A percentile compares a stretch with the other conserved stretches of the same genome.
phyloP scores from a whole-genome alignment of 2,113 vertebrate species.

The Ancistrus triradiatus region DNA sequence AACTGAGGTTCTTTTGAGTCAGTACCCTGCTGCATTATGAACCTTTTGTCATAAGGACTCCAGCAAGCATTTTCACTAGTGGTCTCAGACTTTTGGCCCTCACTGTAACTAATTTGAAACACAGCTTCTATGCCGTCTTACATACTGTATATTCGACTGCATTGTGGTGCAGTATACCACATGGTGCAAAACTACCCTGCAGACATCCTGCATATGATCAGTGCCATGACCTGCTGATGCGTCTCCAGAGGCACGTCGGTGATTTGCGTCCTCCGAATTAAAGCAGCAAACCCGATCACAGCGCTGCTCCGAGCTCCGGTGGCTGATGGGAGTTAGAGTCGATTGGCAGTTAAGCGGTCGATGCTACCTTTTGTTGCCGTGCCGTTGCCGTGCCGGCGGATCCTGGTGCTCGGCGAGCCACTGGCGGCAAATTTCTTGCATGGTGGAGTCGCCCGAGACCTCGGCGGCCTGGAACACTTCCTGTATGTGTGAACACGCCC shows the following conservation, averaged over 20 bases:
- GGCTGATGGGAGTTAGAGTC: not conserved
- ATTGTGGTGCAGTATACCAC: no score
- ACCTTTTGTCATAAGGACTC: no score
- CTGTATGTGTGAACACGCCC: slow-evolving; percentile 80
- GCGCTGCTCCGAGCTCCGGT: not conserved
- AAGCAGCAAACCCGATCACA: not conserved
- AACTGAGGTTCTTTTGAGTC: no score
- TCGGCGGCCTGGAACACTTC: slow-evolving; percentile 78
- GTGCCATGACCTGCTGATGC: not conserved
- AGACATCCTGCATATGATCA: not conserved
- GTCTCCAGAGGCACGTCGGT: slow-evolving; percentile 51
- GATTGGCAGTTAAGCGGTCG: not conserved
- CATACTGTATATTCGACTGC: no score
- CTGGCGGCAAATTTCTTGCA: slow-evolving; percentile 87
- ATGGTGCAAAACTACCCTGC: not conserved
- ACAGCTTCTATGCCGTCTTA: no score
- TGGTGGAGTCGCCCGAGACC: slow-evolving; percentile 74
- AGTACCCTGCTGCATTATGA: no score
- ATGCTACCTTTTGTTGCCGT: slow-evolving; percentile 54
- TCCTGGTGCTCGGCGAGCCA: slow-evolving; percentile 84
- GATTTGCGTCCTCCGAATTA: slow-evolving; percentile 23
- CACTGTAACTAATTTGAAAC: no score
- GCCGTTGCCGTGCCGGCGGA: slow-evolving; percentile 54
- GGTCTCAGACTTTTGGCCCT: no score
- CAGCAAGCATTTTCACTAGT: no score